These are phyloP conservation scores for Catharus minimus DNA, from an alignment of 2,113 vertebrate species.

Conservation along the genomic window DNA sequence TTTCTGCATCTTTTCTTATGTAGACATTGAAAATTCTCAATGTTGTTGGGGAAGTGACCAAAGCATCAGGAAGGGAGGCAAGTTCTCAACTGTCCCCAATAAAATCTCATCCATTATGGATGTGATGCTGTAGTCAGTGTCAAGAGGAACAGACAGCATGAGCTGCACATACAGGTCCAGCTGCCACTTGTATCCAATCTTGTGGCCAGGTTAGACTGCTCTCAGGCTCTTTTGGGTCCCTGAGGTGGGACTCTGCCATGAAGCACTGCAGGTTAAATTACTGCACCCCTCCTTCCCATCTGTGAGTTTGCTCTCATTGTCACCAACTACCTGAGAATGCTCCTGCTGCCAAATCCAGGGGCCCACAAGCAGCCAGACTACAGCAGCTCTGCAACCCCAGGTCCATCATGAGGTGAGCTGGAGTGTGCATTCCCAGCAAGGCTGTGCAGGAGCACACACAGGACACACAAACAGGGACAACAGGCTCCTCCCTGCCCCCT, in stretches of 20 bases:
- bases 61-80: neutral
- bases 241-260: too few species aligned
- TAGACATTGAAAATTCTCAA: neutral
- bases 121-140: neutral
- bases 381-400: neutral
- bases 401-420: fast-evolving
- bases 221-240: neutral
- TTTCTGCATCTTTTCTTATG: neutral
- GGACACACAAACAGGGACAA: neutral
- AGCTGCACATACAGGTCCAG: neutral
- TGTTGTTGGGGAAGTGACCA: neutral
- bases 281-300: neutral
- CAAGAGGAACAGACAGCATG: neutral
- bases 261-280: neutral
- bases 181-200: neutral
- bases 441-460: neutral
- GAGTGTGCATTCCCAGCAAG: neutral
- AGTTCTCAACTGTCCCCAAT: neutral
- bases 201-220: neutral
- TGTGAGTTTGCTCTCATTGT: neutral
- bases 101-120: neutral
- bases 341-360: neutral
- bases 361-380: neutral
- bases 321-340: neutral
- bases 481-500: fast-evolving